Conservation (phyloP, 2,113 vertebrate species). For the Ammodytes dubius region DNA sequence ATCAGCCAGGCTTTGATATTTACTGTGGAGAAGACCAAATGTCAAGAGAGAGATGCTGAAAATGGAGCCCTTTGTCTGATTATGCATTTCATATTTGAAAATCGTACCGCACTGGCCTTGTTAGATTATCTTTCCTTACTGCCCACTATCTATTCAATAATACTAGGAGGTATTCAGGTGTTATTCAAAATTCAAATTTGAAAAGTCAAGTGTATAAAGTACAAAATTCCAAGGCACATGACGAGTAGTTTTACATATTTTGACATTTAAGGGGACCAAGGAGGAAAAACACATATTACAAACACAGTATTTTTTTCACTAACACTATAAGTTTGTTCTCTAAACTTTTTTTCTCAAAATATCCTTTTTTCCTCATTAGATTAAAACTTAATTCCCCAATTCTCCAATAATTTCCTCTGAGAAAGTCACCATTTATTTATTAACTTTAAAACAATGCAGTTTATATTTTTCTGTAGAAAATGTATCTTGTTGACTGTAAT, state of each 20-base stretch:
- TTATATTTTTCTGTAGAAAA: background rate
- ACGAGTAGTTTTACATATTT: no score
- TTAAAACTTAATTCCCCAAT: background rate
- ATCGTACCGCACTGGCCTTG: constrained; percentile 1
- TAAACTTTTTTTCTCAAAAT: background rate
- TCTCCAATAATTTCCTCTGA: background rate
- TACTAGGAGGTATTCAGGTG: background rate
- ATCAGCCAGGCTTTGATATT: constrained; percentile 41
- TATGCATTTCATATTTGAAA: constrained; percentile 15
- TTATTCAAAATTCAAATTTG: no score
- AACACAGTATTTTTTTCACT: background rate
- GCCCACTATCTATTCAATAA: background rate
- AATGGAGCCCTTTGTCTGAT: constrained; percentile 11
- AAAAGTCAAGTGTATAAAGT: no score
- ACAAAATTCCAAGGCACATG: no score
- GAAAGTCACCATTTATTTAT: no score
- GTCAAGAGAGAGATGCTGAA: constrained; percentile 16
- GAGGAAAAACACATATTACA: background rate
- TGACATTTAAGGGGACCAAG: no score
- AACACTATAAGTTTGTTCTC: background rate
- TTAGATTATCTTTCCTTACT: background rate
- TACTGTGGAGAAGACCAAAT: constrained; percentile 32
- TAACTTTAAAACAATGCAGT: background rate
- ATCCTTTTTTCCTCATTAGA: background rate
- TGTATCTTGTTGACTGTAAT: no score